A percentile compares a stretch with the other conserved stretches of the same genome.
Evolutionary conservation across 2,113 vertebrate genomes (phyloP).

Genomic region (Okapia johnstoni): DNA sequence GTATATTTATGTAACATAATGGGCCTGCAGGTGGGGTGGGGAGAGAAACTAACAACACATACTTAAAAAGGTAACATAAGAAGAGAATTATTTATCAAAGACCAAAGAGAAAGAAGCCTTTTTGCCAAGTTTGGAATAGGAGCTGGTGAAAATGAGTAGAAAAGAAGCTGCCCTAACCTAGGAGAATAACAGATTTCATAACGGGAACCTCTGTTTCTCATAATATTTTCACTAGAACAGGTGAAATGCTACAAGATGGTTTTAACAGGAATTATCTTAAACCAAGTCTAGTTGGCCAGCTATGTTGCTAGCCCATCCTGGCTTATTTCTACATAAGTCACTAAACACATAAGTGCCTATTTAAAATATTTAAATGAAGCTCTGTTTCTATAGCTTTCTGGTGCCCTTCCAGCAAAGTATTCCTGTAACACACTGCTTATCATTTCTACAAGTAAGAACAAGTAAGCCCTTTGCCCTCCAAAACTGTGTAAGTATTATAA

Average conservation of each 20-base stretch:
- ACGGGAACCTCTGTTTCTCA: neutral
- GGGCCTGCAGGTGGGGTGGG: neutral
- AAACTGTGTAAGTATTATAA: slow-evolving; percentile 38
- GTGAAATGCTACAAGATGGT: neutral
- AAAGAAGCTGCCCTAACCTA: neutral
- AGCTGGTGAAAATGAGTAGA: neutral
- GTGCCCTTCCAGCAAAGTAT: slow-evolving; percentile 12
- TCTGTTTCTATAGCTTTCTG: neutral
- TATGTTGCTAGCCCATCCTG: neutral
- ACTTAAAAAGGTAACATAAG: neutral
- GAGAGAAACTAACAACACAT: neutral
- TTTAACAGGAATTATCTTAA: slow-evolving; percentile 6
- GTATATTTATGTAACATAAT: neutral
- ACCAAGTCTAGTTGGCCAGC: neutral
- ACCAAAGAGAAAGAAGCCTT: neutral
- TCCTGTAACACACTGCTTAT: slow-evolving; percentile 18
- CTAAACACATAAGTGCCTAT: slow-evolving; percentile 20
- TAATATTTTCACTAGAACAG: neutral
- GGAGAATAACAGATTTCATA: neutral
- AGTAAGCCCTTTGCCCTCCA: slow-evolving; percentile 48
- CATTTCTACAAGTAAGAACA: slow-evolving; percentile 50
- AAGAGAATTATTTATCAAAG: slow-evolving; percentile 26
- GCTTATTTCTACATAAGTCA: neutral
- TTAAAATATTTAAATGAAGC: slow-evolving; percentile 38
- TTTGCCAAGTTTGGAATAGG: neutral